Evolutionary conservation across 2,113 vertebrate species (phyloP).

Genomic region (Cinclus mexicanus): DNA sequence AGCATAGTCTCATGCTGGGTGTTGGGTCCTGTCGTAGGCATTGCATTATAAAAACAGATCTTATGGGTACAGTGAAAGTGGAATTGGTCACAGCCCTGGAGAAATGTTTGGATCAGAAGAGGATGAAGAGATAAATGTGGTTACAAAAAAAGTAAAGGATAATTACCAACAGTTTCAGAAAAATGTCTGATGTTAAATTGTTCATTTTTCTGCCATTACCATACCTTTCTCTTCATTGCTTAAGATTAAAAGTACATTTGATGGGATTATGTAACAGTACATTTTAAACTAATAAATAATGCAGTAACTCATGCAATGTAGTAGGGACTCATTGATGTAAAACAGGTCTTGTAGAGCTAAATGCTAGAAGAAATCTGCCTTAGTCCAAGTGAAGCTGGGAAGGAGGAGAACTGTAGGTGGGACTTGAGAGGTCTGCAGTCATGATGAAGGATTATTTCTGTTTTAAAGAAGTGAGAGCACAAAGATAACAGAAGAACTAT

Average conservation of each 20-base stretch:
- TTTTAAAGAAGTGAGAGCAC: background rate
- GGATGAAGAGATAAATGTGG: background rate
- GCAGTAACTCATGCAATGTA: background rate
- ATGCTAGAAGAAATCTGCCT: background rate
- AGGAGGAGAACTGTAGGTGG: background rate
- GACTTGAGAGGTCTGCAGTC: background rate
- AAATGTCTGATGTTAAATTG: background rate
- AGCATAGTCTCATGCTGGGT: background rate
- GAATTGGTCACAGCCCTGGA: background rate
- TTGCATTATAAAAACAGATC: background rate
- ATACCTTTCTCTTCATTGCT: background rate
- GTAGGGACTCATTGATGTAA: background rate
- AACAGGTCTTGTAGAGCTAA: background rate
- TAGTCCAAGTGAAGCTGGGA: background rate
- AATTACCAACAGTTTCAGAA: background rate
- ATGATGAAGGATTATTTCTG: background rate
- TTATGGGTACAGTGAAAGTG: background rate
- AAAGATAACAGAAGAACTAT: background rate
- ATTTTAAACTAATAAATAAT: constrained; percentile 12
- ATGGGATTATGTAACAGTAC: background rate
- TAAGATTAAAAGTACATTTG: background rate
- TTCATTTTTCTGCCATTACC: background rate
- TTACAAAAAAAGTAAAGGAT: background rate
- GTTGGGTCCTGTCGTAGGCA: background rate
- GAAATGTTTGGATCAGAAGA: background rate